Base-by-base conservation (phyloP, 1,140 invertebrate genomes). In the Copidosoma floridanum region DNA sequence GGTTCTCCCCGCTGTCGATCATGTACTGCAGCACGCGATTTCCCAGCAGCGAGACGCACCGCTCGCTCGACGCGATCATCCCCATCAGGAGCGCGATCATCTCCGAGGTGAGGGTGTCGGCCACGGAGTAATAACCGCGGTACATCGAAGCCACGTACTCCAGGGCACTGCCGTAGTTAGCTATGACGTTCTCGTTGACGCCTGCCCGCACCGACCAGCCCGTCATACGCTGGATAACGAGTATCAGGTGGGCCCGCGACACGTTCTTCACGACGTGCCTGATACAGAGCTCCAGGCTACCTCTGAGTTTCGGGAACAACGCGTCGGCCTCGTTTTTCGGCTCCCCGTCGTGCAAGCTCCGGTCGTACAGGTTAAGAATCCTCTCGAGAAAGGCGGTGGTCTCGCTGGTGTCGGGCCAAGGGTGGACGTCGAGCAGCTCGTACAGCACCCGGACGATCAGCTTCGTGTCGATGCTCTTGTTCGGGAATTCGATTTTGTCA, bases 1-100 rank as follows among this genome's bases (percentile, higher is more conserved):
- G 71, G 59, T 86, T 86, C 0, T 73, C 61, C 12, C 78, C 73
- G 51, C 84, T 70, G 63, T 86, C 85, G 2, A 85, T 69, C 40
- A 86, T 70, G 65, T 79, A 74, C 23, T 85, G 80, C 3, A 85
- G 60, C 3, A 85, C 75, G 18, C 83, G 70, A 58, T 82, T 82
- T 6, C 84, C 84, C 10, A 85, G 64, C 0, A 85, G 66, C 57
- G 76, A 84, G 12, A 80, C 72, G 14, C 81, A 63, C 48, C 70
- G 60, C 58, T 79, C 80, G 16, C 70, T 48, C 0, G 81, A 82
- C 6, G 68, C 65, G 41, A 85, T 78, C 72, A 85, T 79, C 20
- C 74, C 64, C 55, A 84, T 69, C 1, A 85, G 52, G 18, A 79
- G 61, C 10, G 75, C 68, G 32, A 85, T 68, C 10, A 85, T 61